Conservation (phyloP, 2,113 vertebrate genomes). For the Diphyllodes magnificus region DNA sequence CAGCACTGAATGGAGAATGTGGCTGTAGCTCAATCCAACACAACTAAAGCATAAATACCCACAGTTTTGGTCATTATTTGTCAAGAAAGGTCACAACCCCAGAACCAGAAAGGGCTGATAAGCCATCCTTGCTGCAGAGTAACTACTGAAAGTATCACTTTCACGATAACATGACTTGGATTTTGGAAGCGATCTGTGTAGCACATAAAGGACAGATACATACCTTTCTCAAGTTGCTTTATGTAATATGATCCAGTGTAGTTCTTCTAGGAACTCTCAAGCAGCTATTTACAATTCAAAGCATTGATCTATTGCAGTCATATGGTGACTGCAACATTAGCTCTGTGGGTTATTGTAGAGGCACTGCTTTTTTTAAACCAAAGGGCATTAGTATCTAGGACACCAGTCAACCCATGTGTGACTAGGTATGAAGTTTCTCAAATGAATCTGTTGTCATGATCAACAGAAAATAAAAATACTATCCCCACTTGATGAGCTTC, state of each 20-base stretch:
- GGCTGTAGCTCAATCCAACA: not conserved
- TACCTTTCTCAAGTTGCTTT: conserved; percentile 37
- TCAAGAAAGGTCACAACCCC: not conserved
- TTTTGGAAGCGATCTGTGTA: not conserved
- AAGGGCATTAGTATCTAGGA: conserved; percentile 29
- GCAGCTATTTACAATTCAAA: conserved; percentile 63
- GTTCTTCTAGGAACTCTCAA: conserved; percentile 57
- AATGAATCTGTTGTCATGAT: conserved; percentile 34
- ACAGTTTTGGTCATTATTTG: not conserved
- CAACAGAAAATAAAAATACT: conserved; percentile 51
- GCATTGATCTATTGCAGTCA: conserved; percentile 60
- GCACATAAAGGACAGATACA: conserved; percentile 11
- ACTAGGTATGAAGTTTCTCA: conserved; percentile 37
- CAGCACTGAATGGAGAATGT: not conserved
- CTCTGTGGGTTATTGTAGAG: conserved; percentile 15
- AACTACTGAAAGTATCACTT: conserved; percentile 4
- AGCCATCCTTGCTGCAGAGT: not conserved
- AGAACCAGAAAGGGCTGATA: not conserved
- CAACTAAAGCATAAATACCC: not conserved
- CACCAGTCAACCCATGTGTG: not conserved
- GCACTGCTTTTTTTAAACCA: conserved; percentile 58
- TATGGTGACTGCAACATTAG: conserved; percentile 47
- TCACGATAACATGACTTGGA: not conserved
- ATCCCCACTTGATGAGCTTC: not conserved
- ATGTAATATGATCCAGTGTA: conserved; percentile 22